Conservation (phyloP, 2,113 vertebrate species). For the Colistium nudipinnis region DNA sequence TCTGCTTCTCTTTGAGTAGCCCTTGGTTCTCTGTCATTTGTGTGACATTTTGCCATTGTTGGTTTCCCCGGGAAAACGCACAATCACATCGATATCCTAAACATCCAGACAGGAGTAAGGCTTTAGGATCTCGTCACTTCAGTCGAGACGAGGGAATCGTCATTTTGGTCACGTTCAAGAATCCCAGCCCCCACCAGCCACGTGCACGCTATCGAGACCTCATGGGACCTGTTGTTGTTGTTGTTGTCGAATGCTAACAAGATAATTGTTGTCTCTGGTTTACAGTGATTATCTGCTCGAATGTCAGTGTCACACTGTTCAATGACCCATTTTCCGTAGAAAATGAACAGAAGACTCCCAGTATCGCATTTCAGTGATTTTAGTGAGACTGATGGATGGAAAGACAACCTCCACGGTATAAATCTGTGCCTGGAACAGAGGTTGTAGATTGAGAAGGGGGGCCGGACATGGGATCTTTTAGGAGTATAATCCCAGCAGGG, state of each 20-base stretch:
- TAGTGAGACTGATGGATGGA: neutral
- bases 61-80: neutral
- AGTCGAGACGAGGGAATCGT: neutral
- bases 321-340: constrained; percentile 11
- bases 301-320: neutral
- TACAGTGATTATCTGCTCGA: neutral
- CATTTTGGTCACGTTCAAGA: neutral
- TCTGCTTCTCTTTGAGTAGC: neutral
- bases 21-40: neutral
- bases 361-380: neutral
- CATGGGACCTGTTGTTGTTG: neutral
- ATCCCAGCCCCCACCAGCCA: neutral
- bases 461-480: neutral
- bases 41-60: neutral
- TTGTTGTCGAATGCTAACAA: neutral
- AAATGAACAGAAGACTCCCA: neutral
- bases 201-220: neutral
- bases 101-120: too few relatives aligned
- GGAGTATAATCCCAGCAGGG: neutral
- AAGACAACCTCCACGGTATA: neutral
- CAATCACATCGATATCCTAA: neutral
- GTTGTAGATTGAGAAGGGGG: neutral
- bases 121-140: neutral
- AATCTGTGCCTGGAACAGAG: neutral
- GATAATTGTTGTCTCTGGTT: neutral